phyloP scores from a whole-genome alignment of 2,113 vertebrate species.

The Orientallactaga bullata region DNA sequence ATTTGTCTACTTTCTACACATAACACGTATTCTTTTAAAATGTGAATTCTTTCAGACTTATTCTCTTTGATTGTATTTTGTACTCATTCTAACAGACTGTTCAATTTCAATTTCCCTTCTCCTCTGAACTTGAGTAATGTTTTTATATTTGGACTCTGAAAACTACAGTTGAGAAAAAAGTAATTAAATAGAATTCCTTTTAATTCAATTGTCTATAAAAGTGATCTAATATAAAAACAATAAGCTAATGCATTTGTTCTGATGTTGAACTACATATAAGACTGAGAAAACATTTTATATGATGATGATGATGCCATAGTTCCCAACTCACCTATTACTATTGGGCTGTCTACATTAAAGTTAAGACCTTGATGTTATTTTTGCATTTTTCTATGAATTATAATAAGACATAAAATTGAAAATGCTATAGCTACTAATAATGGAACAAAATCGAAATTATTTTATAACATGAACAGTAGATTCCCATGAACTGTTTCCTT shows the following conservation, averaged over 20 bases:
- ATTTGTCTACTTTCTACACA: constrained; percentile 10
- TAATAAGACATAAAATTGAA: constrained; percentile 57
- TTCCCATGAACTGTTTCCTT: constrained; percentile 64
- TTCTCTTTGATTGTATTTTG: constrained; percentile 39
- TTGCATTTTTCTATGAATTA: constrained; percentile 50
- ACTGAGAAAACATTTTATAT: constrained; percentile 43
- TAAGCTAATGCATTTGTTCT: constrained; percentile 31
- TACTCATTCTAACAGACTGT: constrained; percentile 40
- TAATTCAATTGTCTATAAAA: constrained; percentile 38
- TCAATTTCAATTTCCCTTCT: constrained; percentile 46
- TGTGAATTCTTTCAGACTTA: constrained; percentile 49
- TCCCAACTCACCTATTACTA: neutral
- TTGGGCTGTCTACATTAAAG: constrained; percentile 60
- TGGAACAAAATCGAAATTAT: constrained; percentile 5
- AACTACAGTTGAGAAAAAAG: constrained; percentile 47
- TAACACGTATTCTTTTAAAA: constrained; percentile 10
- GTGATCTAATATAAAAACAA: constrained; percentile 34
- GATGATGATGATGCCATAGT: neutral
- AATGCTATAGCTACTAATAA: neutral
- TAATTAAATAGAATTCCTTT: constrained; percentile 14
- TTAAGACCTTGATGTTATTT: constrained; percentile 52
- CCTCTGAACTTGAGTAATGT: constrained; percentile 49
- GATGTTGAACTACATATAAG: constrained; percentile 25
- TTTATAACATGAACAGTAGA: constrained; percentile 54
- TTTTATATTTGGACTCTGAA: constrained; percentile 52